These are phyloP conservation scores for Esox niger DNA, from an alignment of 2,113 vertebrate species.

Conservation along the genomic window DNA sequence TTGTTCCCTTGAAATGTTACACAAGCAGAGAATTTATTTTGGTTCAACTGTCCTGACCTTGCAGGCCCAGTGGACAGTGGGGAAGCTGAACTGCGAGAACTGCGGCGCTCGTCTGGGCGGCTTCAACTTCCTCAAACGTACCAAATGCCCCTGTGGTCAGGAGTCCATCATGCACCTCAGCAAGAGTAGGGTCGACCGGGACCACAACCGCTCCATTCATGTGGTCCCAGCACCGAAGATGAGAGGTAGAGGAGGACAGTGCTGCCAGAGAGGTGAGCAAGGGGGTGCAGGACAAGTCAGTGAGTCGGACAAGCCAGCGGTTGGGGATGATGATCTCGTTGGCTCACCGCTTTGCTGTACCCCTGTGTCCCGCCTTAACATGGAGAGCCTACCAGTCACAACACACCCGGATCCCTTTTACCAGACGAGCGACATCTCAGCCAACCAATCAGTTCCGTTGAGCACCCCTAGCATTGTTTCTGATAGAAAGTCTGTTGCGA, in stretches of 20 bases:
- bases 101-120: constrained; percentile 80
- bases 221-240: constrained; percentile 62
- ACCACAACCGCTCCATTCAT: constrained; percentile 48
- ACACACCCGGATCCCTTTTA: neutral
- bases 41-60: constrained; percentile 4
- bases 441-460: constrained; percentile 2
- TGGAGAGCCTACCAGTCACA: neutral
- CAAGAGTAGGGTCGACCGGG: constrained; percentile 77
- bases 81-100: constrained; percentile 82
- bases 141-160: constrained; percentile 77
- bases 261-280: neutral
- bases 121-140: constrained; percentile 81
- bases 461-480: constrained; percentile 39
- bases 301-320: neutral
- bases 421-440: neutral
- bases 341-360: constrained; percentile 20
- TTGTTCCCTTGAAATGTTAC: neutral
- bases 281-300: neutral
- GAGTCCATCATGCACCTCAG: constrained; percentile 74
- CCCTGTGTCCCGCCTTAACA: constrained; percentile 4
- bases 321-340: neutral
- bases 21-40: neutral
- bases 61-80: constrained; percentile 83
- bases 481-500: constrained; percentile 9
- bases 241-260: constrained; percentile 11